Conservation (phyloP, 2,797 vertebrate genomes). For the Scyliorhinus canicula region DNA sequence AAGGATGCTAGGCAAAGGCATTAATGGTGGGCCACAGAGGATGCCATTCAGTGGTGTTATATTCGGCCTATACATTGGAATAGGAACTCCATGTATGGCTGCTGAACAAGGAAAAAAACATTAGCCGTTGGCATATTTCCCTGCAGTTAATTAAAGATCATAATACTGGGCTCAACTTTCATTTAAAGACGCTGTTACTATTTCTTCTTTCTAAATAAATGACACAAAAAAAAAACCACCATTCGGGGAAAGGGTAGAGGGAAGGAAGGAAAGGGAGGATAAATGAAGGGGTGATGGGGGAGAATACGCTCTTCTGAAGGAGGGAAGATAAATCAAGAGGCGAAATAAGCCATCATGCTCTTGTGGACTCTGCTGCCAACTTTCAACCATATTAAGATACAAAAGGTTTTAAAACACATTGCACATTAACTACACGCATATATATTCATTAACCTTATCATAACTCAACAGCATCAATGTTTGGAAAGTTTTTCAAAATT, state of each 20-base stretch:
- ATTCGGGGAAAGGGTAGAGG: no score
- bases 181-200: background rate
- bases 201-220: background rate
- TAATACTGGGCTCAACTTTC: background rate
- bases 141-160: background rate
- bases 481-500: background rate
- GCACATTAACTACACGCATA: background rate
- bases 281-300: background rate
- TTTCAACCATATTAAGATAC: background rate
- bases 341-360: background rate
- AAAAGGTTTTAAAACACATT: background rate
- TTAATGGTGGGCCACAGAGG: no score
- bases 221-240: background rate
- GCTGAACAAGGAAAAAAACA: background rate
- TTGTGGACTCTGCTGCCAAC: background rate
- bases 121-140: background rate
- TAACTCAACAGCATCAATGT: background rate
- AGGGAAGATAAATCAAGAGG: background rate
- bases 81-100: no score
- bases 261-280: background rate
- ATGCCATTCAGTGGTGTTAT: background rate
- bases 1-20: no score
- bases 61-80: no score
- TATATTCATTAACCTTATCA: background rate
- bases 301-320: background rate